Percentiles rank a stretch among this genome's conserved stretches.
Conservation (phyloP, 2,888 invertebrate genomes). For the Leptinotarsa juncta region DNA sequence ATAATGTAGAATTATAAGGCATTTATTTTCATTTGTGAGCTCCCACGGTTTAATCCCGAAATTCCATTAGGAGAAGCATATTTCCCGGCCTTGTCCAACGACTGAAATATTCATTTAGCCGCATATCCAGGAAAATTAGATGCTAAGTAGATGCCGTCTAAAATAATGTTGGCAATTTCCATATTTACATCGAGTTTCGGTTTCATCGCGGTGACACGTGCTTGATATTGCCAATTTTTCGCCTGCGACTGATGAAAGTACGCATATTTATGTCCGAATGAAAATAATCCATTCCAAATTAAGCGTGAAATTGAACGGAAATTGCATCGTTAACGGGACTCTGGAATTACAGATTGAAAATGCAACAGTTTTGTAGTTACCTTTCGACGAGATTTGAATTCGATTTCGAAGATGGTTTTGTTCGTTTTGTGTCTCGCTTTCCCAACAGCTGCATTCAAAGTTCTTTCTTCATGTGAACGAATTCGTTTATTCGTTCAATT, state of each 20-base stretch:
- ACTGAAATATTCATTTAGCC: constrained; percentile 24
- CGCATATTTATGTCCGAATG: constrained; percentile 31
- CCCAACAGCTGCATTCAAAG: neutral
- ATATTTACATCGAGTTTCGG: constrained; percentile 38
- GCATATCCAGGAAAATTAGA: constrained; percentile 32
- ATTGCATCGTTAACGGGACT: constrained; percentile 35
- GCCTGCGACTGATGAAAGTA: constrained; percentile 20
- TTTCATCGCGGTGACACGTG: constrained; percentile 39
- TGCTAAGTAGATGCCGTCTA: constrained; percentile 36
- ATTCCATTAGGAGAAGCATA: constrained; percentile 12
- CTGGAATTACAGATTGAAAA: constrained; percentile 26
- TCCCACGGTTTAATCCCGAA: neutral
- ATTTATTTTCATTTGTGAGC: constrained; percentile 2
- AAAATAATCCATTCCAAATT: constrained; percentile 39
- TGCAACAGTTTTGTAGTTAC: constrained; percentile 30
- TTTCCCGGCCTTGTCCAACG: neutral
- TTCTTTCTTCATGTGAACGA: neutral
- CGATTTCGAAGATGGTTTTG: constrained; percentile 20
- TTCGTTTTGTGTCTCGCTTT: neutral
- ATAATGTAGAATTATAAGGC: neutral
- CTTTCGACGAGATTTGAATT: constrained; percentile 27
- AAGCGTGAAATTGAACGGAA: constrained; percentile 37
- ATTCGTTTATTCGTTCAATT: neutral
- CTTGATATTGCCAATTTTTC: constrained; percentile 31
- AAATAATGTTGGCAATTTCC: constrained; percentile 39